Conservation (phyloP, 1,140 invertebrate genomes). For the fruit fly (Drosophila melanogaster) region Release_6_plus_ISO1_MT NT_033777.3:24367501-24368000, state of each 20-base stretch:
- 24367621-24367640: slow-evolving; percentile 74
- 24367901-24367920: slow-evolving; percentile 77
- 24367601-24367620: slow-evolving; percentile 66
- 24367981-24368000: not conserved
- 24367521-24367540: slow-evolving; percentile 18
- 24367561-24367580: slow-evolving; percentile 30
- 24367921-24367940: slow-evolving; percentile 67
- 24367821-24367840: slow-evolving; percentile 62
- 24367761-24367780: slow-evolving; percentile 59
- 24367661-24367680: slow-evolving; percentile 71
- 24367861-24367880: slow-evolving; percentile 72
- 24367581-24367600: slow-evolving; percentile 74
- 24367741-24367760: slow-evolving; percentile 59
- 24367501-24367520: slow-evolving; percentile 72
- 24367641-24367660: slow-evolving; percentile 75
- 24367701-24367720: slow-evolving; percentile 65
- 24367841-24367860: slow-evolving; percentile 76
- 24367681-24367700: slow-evolving; percentile 59
- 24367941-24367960: slow-evolving; percentile 69
- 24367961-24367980: slow-evolving; percentile 63
- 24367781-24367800: slow-evolving; percentile 37
- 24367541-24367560: not conserved
- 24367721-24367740: slow-evolving; percentile 75
- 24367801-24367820: slow-evolving; percentile 23
- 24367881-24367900: slow-evolving; percentile 66